A percentile compares a stretch with the other conserved stretches of the same genome.
phyloP scores from a whole-genome alignment of 2,797 vertebrate genomes.

The Acipenser ruthenus region DNA sequence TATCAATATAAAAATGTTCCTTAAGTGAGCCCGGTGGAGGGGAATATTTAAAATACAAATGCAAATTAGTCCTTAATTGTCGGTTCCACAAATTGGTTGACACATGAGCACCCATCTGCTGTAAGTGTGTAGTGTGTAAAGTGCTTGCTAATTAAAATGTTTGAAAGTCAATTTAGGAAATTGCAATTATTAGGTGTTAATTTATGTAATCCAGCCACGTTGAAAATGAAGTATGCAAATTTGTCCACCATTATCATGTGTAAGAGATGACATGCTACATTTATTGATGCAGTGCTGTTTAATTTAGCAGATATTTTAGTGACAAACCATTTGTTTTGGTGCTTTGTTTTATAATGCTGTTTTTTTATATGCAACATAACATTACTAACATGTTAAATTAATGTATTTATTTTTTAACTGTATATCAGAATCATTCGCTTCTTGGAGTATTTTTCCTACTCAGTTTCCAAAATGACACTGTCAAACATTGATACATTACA shows the following conservation, averaged over 20 bases:
- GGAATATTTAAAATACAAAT: conserved; percentile 47
- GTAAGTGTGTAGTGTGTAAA: conserved; percentile 41
- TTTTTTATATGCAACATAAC: no score
- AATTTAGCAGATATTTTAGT: conserved; percentile 54
- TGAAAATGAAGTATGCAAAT: conserved; percentile 26
- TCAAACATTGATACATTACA: no score
- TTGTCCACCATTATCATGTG: conserved; percentile 20
- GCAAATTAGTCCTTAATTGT: conserved; percentile 54
- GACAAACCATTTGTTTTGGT: conserved; percentile 56
- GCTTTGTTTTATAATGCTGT: conserved; percentile 38
- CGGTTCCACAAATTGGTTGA: conserved; percentile 52
- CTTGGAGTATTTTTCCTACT: no score
- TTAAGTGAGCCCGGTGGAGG: conserved; percentile 25
- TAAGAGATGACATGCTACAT: conserved; percentile 50
- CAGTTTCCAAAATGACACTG: no score
- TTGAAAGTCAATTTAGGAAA: conserved; percentile 56
- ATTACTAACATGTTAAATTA: no score
- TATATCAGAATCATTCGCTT: no score
- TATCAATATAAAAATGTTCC: conserved; percentile 24
- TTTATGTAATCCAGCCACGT: conserved; percentile 43
- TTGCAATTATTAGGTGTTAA: conserved; percentile 53
- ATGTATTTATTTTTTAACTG: no score
- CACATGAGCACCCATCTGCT: conserved; percentile 54
- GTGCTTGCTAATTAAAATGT: conserved; percentile 59
- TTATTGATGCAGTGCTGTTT: conserved; percentile 59